A percentile compares a stretch with the other conserved stretches of the same genome.
phyloP scores from a whole-genome alignment of 2,113 vertebrate genomes.

The Eudorcas thomsonii region DNA sequence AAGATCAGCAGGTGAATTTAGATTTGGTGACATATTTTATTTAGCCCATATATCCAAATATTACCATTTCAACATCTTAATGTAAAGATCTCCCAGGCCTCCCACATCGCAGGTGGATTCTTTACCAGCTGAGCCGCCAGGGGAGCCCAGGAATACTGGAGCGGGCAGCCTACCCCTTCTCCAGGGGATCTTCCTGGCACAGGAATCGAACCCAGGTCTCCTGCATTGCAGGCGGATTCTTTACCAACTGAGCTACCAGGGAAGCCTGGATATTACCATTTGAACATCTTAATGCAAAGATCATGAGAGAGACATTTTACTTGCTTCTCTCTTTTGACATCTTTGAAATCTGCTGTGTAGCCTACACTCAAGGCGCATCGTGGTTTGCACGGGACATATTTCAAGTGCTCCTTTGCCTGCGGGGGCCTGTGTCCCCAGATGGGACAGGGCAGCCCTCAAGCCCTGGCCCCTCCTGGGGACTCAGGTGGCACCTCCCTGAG shows the following conservation, averaged over 20 bases:
- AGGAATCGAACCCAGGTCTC: neutral
- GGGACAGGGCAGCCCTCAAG: rapidly evolving
- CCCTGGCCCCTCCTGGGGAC: neutral
- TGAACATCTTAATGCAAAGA: rapidly evolving
- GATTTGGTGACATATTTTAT: neutral
- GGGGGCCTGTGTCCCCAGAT: neutral
- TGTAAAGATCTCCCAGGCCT: rapidly evolving
- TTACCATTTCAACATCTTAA: neutral
- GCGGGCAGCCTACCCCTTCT: neutral
- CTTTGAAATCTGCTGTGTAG: rapidly evolving
- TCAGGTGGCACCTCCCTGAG: neutral
- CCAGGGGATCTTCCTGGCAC: rapidly evolving
- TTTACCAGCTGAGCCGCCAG: neutral
- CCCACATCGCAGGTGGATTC: rapidly evolving
- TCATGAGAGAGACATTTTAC: rapidly evolving
- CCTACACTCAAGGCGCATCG: rapidly evolving
- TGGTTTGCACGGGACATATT: rapidly evolving
- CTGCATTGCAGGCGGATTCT: neutral
- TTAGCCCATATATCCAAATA: neutral
- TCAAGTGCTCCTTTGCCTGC: rapidly evolving
- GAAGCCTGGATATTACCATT: neutral
- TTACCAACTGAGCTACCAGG: neutral
- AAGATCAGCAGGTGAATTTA: no score
- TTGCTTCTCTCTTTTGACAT: no score
- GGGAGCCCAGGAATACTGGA: neutral